These are phyloP conservation scores for Drosophila nikananu DNA, from an alignment of 1,140 invertebrate genomes.

Conservation along the genomic window DNA sequence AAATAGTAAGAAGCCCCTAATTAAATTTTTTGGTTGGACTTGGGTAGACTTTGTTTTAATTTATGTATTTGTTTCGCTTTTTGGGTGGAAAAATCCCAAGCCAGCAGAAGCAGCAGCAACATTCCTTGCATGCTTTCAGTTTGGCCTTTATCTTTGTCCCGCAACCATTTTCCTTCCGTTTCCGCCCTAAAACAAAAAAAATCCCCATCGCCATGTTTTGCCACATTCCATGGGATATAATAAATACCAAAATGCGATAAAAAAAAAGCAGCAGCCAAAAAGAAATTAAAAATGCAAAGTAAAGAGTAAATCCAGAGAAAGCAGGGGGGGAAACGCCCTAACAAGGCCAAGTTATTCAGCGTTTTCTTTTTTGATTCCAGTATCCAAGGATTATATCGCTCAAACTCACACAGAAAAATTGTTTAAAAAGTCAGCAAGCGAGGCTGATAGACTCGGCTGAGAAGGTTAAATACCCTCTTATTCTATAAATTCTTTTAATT, in stretches of 20 bases:
- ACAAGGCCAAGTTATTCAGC: constrained; percentile 17
- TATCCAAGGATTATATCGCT: not conserved
- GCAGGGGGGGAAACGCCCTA: not conserved
- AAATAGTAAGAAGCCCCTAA: constrained; percentile 17
- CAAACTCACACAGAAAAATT: constrained; percentile 24
- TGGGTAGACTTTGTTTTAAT: constrained; percentile 28
- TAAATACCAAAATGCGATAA: constrained; percentile 72
- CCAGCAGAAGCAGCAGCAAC: constrained; percentile 22
- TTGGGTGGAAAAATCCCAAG: constrained; percentile 15
- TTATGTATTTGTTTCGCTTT: constrained; percentile 24
- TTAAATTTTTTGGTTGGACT: constrained; percentile 12
- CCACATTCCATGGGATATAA: constrained; percentile 70
- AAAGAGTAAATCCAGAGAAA: constrained; percentile 19
- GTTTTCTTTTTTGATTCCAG: constrained; percentile 17
- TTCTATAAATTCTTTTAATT: no score
- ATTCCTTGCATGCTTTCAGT: constrained; percentile 59
- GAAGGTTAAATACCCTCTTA: not conserved
- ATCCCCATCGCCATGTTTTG: constrained; percentile 13
- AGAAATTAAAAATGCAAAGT: constrained; percentile 71
- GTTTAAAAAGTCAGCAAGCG: constrained; percentile 50
- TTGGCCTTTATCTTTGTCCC: constrained; percentile 36
- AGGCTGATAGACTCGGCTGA: not conserved
- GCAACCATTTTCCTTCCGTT: constrained; percentile 12
- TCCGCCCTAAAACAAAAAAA: constrained; percentile 17
- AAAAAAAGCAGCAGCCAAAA: constrained; percentile 21